Evolutionary conservation across 2,888 invertebrate species (phyloP), one percentile per base, ranked within the genome.

Genomic region (Drosophila buzzatii): DNA sequence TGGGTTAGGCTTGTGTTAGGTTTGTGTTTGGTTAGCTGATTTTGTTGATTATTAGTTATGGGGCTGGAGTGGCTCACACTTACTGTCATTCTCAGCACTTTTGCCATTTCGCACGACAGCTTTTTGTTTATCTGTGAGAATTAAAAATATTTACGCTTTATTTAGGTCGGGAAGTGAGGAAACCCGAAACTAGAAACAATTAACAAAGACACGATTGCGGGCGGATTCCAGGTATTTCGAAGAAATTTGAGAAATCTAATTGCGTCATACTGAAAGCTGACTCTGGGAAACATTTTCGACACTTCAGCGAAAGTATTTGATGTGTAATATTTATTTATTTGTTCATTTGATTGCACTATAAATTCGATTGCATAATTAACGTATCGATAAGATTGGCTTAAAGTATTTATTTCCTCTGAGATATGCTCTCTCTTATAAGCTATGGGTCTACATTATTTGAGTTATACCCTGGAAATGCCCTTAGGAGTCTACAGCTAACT

Each of bases 121-220:
- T 87, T 85, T 89, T 91, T 90, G 91, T 90, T 91, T 92, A 92
- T 92, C 92, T 92, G 90, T 92, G 90, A 91, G 91, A 91, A 91
- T 84, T 75, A 84, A 70, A 90, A 87, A 84, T 77, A 79, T 79
- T 90, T 79, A 85, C 81, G 79, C 77, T 89, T 83, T 85, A 76
- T 74, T 67, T 78, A 58, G 18, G 51, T 66, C 70, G 56, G 16
- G 41, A 62, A 41, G 52, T 62, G 71, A 57, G 62, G 56, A 39
- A 44, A 56, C 37, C 31, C 61, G 60, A 35, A 51, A 51, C 51
- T 20, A 3, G 2, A n/a, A 10, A 49, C 27, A 49, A n/a, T 27
- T 44, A 20, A 5, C 2, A 4, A 23, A 45, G 14, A 8, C 23
- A 45, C 8, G 18, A 31, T 12, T 31, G 10, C 12, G 33, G 51